Conservation (phyloP, 1,140 invertebrate genomes). For the Tetranychus urticae region DNA sequence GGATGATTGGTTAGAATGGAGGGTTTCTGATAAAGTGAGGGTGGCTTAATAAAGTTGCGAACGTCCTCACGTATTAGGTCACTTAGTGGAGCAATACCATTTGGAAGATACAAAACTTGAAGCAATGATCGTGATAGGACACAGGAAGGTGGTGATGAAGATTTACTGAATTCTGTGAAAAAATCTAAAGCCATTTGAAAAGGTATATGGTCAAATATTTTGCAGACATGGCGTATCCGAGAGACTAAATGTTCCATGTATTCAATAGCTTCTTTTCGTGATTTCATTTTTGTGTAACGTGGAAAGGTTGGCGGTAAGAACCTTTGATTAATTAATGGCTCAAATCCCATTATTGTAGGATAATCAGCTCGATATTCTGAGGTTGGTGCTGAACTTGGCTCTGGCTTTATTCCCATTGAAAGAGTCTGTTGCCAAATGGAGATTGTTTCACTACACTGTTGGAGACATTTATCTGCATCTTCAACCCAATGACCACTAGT, state of each 20-base stretch:
- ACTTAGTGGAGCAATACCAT: conserved; percentile 30
- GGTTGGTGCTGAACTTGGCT: conserved; percentile 13
- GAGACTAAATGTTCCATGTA: conserved; percentile 61
- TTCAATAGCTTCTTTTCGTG: conserved; percentile 47
- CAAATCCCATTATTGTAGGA: conserved; percentile 47
- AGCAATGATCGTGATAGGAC: conserved; percentile 76
- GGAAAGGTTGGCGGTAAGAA: conserved; percentile 91
- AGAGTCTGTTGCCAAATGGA: conserved; percentile 52
- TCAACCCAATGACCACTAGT: conserved; percentile 17
- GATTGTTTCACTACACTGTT: conserved; percentile 47
- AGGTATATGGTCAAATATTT: conserved; percentile 46
- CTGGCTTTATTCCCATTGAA: conserved; percentile 42
- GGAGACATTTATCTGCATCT: conserved; percentile 26
- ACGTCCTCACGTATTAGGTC: conserved; percentile 65
- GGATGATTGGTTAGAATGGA: conserved; percentile 11
- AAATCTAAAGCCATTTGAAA: conserved; percentile 71
- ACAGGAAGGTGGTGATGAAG: conserved; percentile 38
- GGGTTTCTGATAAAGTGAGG: conserved; percentile 22
- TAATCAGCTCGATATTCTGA: conserved; percentile 17
- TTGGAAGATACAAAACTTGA: conserved; percentile 49
- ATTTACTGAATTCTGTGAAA: conserved; percentile 69
- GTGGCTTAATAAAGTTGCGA: conserved; percentile 61
- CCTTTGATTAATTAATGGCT: conserved; percentile 80
- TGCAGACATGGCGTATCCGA: conserved; percentile 52
- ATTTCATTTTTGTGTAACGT: conserved; percentile 75